These are phyloP conservation scores for Ammospiza maritima DNA, from an alignment of 2,797 vertebrate genomes.

Conservation along the genomic window DNA sequence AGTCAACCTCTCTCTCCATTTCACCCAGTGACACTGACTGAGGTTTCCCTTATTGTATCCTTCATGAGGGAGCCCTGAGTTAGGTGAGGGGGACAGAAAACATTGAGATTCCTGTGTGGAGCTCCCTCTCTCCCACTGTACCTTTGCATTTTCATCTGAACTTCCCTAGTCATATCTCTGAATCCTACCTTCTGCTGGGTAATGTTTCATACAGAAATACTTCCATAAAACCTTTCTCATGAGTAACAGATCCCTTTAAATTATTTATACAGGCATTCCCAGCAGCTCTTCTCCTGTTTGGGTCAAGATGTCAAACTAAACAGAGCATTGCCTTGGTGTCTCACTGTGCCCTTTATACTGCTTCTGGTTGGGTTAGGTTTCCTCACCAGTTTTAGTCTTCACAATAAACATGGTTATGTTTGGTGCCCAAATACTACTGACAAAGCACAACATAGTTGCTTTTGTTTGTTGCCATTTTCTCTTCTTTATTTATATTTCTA, in stretches of 20 bases:
- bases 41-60: rapidly evolving
- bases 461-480: constrained; percentile 6
- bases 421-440: background rate
- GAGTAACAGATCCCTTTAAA: constrained; percentile 25
- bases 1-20: background rate
- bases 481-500: background rate
- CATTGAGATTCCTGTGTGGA: background rate
- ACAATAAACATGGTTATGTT: background rate
- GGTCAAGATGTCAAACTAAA: constrained; percentile 36
- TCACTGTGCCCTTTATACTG: background rate
- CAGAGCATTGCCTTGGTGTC: background rate
- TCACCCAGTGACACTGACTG: background rate
- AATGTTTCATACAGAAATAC: background rate
- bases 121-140: background rate
- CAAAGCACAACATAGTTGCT: background rate
- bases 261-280: constrained; percentile 20
- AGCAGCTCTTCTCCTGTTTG: background rate
- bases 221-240: constrained; percentile 3
- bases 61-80: background rate
- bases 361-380: background rate
- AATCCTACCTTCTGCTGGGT: background rate
- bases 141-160: background rate
- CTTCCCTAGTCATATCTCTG: background rate
- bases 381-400: background rate
- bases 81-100: background rate